Conservation (phyloP, 2,113 vertebrate genomes). For the Hippocampus comes region DNA sequence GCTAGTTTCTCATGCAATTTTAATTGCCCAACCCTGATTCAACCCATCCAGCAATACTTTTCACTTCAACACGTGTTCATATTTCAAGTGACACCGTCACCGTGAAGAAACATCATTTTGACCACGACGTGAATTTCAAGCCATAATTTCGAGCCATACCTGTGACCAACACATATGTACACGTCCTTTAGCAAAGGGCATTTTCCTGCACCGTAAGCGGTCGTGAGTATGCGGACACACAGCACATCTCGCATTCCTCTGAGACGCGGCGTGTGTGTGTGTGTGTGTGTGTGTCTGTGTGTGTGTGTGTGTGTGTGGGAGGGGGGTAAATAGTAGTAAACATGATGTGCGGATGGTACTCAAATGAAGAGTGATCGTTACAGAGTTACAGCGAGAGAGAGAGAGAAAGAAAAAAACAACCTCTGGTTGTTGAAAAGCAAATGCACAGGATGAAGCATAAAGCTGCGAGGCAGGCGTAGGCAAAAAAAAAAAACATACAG, state of each 20-base stretch:
- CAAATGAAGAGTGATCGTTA: constrained; percentile 71
- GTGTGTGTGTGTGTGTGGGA: constrained; percentile 11
- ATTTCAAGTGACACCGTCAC: neutral
- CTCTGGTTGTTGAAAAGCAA: constrained; percentile 14
- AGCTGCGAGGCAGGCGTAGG: neutral
- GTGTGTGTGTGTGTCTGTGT: constrained; percentile 11
- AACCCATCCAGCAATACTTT: constrained; percentile 11
- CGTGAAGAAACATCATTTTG: neutral
- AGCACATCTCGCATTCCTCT: constrained; percentile 54
- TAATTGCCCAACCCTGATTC: too few relatives aligned
- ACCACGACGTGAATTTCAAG: neutral
- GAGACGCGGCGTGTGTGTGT: constrained; percentile 33
- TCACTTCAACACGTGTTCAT: too few relatives aligned
- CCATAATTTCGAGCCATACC: constrained; percentile 11
- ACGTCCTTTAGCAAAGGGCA: constrained; percentile 69
- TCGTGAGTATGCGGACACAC: constrained; percentile 58
- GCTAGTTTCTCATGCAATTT: too few relatives aligned
- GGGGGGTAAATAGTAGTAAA: constrained; percentile 21
- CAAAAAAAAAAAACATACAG: constrained; percentile 19
- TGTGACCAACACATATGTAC: too few relatives aligned
- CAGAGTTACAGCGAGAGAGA: constrained; percentile 35
- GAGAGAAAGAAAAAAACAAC: constrained; percentile 14
- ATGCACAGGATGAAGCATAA: constrained; percentile 13
- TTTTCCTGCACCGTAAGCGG: constrained; percentile 71
- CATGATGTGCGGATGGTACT: constrained; percentile 60